Base-by-base conservation (phyloP, 2,113 vertebrate genomes). In the Mobula birostris region DNA sequence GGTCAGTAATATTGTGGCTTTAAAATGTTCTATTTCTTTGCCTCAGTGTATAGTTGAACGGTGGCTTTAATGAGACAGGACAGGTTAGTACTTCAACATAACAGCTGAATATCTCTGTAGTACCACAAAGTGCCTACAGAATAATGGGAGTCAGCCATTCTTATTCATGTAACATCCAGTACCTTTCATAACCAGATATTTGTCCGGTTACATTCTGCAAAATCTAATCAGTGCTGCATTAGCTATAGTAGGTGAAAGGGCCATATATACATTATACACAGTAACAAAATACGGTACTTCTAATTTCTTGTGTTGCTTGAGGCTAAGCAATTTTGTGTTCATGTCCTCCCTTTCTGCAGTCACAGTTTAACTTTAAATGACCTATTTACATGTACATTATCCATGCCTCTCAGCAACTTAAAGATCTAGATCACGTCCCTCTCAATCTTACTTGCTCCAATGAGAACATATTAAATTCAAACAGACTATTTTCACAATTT, bases 321-420 rank as follows among this genome's bases (percentile, higher is more conserved):
- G 91, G 91, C 91, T 48, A 48, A 11, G 36, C 70, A 93, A 74
- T 93, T 74, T 93, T 29, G 24, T 93, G 40, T 56, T 56, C 40
- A 48, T 14, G 91, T 74, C 91, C 19, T 68, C 90, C 32, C 32
- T 7, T 93, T 56, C 70, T 93, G 91, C 70, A 93, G 40, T 76
- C 70, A 93, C 91, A 93, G 70, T 93, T 74, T 93, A 93, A 76
- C 91, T 93, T 74, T 74, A 76, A 91, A 76, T 93, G 72, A 76
- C 91, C 91, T 74, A 32, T 68, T 74, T 76, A 74, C 91, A 93
- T 93, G 24, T 27, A 93, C 32, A 74, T 93, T 93, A 93, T 76
- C 70, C 68, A 93, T 93, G 91, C 91, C 91, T 29, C 24, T 93
- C 91, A 93, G 91, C 91, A 40, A 93, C 72, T 74, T 93, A 93